Conservation (phyloP, 2,113 vertebrate species). For the Anarhynchus alexandrinus region DNA sequence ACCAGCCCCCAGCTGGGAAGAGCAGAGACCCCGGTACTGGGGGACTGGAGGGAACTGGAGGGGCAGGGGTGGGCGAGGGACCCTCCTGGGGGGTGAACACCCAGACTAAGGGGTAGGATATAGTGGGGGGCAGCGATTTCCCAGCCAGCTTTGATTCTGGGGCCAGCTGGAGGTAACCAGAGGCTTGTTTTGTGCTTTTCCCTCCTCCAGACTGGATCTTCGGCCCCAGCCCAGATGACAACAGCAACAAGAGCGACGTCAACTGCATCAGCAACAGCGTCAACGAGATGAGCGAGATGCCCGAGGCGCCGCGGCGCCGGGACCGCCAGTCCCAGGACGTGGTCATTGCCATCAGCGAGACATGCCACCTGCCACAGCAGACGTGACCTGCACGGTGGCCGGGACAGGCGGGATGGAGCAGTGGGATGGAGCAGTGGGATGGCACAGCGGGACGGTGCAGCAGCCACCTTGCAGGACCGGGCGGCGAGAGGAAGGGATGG, state of each 20-base stretch:
- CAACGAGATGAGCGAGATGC: conserved; percentile 71
- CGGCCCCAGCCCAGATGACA: conserved; percentile 64
- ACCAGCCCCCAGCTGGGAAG: neutral
- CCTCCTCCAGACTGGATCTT: conserved; percentile 79
- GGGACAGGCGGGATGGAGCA: neutral
- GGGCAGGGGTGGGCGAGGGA: neutral
- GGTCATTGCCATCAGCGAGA: conserved; percentile 77
- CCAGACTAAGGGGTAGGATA: fast-evolving
- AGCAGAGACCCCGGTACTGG: neutral
- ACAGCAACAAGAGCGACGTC: conserved; percentile 77
- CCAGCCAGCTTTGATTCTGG: neutral
- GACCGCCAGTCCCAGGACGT: conserved; percentile 70
- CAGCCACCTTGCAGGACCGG: neutral
- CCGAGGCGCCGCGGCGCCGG: neutral
- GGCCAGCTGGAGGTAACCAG: neutral
- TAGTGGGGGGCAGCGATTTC: neutral
- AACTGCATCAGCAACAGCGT: conserved; percentile 80
- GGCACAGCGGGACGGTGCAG: neutral
- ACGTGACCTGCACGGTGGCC: neutral
- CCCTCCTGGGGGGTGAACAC: neutral
- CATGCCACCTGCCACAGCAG: conserved; percentile 68
- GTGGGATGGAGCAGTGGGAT: neutral
- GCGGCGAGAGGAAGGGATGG: neutral
- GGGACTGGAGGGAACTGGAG: neutral
- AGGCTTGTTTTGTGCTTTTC: neutral